phyloP scores from a whole-genome alignment of 2,888 invertebrate genomes.

The Pammene fasciana region DNA sequence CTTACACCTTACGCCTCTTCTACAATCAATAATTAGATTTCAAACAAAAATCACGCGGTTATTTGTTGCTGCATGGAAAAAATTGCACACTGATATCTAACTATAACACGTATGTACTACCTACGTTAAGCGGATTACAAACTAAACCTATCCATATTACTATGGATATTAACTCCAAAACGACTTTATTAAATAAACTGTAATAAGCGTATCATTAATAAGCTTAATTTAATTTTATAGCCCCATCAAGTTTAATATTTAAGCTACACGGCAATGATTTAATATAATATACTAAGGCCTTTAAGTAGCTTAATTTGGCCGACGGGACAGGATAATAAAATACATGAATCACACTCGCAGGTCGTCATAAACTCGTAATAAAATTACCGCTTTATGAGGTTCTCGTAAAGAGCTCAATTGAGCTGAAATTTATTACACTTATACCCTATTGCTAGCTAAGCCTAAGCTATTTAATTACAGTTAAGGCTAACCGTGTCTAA shows the following conservation, averaged over 20 bases:
- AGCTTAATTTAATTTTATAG: constrained; percentile 14
- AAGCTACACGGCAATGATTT: constrained; percentile 11
- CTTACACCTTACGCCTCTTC: too few relatives aligned
- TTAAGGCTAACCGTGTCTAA: neutral
- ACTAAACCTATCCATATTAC: neutral
- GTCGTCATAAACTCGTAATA: constrained; percentile 16
- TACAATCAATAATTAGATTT: too few relatives aligned
- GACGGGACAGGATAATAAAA: constrained; percentile 9
- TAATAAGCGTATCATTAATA: constrained; percentile 8
- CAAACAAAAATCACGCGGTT: too few relatives aligned
- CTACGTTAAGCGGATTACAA: neutral
- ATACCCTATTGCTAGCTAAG: too few relatives aligned
- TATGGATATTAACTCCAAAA: neutral
- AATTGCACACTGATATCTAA: too few relatives aligned
- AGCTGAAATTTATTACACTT: constrained; percentile 2
- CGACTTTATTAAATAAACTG: neutral
- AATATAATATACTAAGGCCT: constrained; percentile 17
- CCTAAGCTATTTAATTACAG: constrained; percentile 8
- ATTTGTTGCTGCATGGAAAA: too few relatives aligned
- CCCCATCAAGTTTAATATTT: constrained; percentile 3
- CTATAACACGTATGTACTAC: too few relatives aligned
- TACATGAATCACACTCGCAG: constrained; percentile 21
- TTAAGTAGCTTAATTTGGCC: constrained; percentile 20
- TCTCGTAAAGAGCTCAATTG: constrained; percentile 22
- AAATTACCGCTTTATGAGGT: constrained; percentile 22